These are phyloP conservation scores for Ceramica pisi DNA, from an alignment of 2,888 invertebrate species.

Conservation along the genomic window DNA sequence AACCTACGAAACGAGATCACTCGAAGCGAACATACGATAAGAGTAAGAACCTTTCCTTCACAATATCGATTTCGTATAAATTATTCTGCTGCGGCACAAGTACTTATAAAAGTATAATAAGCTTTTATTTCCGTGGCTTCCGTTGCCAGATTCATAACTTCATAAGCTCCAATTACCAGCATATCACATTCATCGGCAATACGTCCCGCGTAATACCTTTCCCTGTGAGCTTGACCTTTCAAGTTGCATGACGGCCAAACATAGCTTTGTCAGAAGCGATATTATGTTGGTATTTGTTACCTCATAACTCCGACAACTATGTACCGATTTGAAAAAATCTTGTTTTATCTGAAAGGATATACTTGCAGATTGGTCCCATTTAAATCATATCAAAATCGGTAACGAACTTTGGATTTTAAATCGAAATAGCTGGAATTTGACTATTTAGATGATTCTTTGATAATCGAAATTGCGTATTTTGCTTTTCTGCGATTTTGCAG, in stretches of 20 bases:
- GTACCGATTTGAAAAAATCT: too few relatives aligned
- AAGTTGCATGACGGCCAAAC: not conserved
- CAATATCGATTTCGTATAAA: conserved; percentile 3
- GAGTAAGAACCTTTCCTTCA: not conserved
- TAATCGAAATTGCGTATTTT: too few relatives aligned
- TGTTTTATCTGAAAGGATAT: too few relatives aligned
- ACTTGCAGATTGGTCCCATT: too few relatives aligned
- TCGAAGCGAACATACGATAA: conserved; percentile 18
- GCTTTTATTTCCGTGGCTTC: conserved; percentile 33
- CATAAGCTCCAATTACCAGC: conserved; percentile 21
- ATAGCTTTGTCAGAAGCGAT: not conserved
- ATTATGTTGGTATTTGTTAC: too few relatives aligned
- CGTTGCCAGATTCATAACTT: conserved; percentile 6
- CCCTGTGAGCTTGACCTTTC: conserved; percentile 5
- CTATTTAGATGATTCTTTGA: too few relatives aligned
- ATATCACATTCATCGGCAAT: conserved; percentile 12
- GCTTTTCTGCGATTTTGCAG: too few relatives aligned
- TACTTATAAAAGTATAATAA: conserved; percentile 14
- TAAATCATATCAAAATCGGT: too few relatives aligned
- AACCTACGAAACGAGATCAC: conserved; percentile 48
- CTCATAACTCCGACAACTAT: too few relatives aligned
- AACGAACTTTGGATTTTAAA: too few relatives aligned
- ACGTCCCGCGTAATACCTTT: conserved; percentile 22
- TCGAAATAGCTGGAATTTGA: too few relatives aligned
- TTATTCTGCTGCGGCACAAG: not conserved